Percentiles rank a stretch among this genome's conserved stretches.
These are phyloP conservation scores for Andrena trimmerana DNA, from an alignment of 2,888 invertebrate genomes.

Conservation along the genomic window DNA sequence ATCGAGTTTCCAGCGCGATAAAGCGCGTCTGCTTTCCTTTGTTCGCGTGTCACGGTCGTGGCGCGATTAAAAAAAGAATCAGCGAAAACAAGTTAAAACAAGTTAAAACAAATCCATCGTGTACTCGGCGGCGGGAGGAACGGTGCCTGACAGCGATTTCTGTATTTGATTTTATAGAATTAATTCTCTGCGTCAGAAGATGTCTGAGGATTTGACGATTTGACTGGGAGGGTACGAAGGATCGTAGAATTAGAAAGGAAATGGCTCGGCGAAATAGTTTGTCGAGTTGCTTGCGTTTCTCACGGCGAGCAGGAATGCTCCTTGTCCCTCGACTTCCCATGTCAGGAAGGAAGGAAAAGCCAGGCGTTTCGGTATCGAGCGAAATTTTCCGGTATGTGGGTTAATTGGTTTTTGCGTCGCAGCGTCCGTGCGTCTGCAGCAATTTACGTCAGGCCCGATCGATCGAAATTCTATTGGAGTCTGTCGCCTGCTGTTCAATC, in stretches of 20 bases:
- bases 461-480: conserved; percentile 43
- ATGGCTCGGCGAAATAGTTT: background rate
- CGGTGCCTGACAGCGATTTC: too few species aligned
- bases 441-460: conserved; percentile 43
- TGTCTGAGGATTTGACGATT: too few species aligned
- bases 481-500: conserved; percentile 18
- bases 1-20: conserved; percentile 30
- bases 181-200: too few species aligned
- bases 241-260: background rate
- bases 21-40: conserved; percentile 25
- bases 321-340: background rate
- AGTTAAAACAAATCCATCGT: too few species aligned
- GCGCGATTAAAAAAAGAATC: conserved; percentile 11
- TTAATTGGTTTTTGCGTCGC: conserved; percentile 56
- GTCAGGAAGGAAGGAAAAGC: background rate
- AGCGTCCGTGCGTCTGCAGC: conserved; percentile 22
- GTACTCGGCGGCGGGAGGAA: too few species aligned
- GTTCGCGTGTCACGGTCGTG: conserved; percentile 5
- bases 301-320: background rate
- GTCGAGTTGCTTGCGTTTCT: background rate
- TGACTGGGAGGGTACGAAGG: too few species aligned
- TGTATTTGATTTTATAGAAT: too few species aligned
- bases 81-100: background rate
- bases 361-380: conserved; percentile 21
- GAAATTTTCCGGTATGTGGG: conserved; percentile 54